phyloP scores from a whole-genome alignment of 2,113 vertebrate species.

The Haliaeetus leucogaster region DNA sequence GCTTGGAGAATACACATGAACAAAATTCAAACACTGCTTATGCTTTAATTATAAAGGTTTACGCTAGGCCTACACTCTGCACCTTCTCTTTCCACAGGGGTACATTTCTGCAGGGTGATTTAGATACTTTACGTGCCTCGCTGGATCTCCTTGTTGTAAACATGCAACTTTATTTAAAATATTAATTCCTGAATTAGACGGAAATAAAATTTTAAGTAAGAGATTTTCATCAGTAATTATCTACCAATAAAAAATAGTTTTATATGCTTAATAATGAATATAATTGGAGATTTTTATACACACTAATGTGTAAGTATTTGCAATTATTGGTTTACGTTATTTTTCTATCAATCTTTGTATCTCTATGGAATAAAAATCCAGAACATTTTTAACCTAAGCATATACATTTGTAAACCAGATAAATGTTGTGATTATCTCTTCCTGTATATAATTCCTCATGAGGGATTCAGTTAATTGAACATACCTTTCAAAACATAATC shows the following conservation, averaged over 20 bases:
- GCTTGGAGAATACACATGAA: not conserved
- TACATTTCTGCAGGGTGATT: slow-evolving; percentile 1
- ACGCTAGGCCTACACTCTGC: not conserved
- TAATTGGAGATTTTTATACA: slow-evolving; percentile 40
- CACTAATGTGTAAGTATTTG: slow-evolving; percentile 53
- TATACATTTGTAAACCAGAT: slow-evolving; percentile 96
- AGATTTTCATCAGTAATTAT: slow-evolving; percentile 37
- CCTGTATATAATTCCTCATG: slow-evolving; percentile 91
- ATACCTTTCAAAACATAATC: slow-evolving; percentile 97
- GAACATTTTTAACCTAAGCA: slow-evolving; percentile 91
- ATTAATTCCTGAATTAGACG: not conserved
- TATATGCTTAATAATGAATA: slow-evolving; percentile 43
- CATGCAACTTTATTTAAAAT: slow-evolving; percentile 31
- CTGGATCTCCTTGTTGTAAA: not conserved
- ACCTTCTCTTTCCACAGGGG: not conserved
- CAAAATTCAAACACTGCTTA: not conserved
- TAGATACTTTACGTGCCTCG: not conserved
- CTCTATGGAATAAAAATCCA: slow-evolving; percentile 76
- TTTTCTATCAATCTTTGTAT: slow-evolving; percentile 73
- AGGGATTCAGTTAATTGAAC: slow-evolving; percentile 95
- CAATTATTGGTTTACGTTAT: slow-evolving; percentile 67
- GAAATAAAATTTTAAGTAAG: slow-evolving; percentile 54
- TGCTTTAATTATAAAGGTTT: slow-evolving; percentile 39
- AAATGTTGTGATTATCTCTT: slow-evolving; percentile 96
- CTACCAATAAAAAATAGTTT: slow-evolving; percentile 53